phyloP scores from a whole-genome alignment of 2,113 vertebrate genomes.

The Tiliqua scincoides region DNA sequence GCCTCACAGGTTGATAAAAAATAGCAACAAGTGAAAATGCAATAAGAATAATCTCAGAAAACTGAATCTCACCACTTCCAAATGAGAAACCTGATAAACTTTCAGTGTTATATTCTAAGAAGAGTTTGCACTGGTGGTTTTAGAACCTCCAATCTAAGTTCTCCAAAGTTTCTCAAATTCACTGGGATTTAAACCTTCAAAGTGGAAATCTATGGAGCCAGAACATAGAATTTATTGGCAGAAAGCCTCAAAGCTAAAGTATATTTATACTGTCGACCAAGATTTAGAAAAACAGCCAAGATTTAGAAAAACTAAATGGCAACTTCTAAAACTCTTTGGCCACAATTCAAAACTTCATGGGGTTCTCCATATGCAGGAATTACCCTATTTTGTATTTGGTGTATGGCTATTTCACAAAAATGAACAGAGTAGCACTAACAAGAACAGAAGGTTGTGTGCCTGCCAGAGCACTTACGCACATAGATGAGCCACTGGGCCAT shows the following conservation, averaged over 20 bases:
- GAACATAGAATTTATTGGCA: neutral
- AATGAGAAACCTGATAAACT: slow-evolving; percentile 33
- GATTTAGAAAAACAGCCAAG: neutral
- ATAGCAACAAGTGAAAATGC: slow-evolving; percentile 9
- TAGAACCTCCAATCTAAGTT: neutral
- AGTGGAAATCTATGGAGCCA: neutral
- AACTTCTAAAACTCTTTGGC: neutral
- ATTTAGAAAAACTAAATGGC: neutral
- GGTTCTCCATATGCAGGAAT: neutral
- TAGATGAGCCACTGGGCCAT: neutral
- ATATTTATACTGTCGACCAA: neutral
- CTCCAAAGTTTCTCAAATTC: neutral
- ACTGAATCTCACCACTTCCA: slow-evolving; percentile 38
- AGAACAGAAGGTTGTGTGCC: neutral
- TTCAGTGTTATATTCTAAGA: neutral
- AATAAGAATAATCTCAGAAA: neutral
- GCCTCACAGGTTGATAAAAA: neutral
- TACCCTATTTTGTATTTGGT: neutral
- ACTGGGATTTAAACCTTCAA: neutral
- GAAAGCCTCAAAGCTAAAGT: slow-evolving; percentile 2
- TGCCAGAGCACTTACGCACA: neutral
- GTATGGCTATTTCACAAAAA: neutral
- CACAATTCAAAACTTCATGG: neutral
- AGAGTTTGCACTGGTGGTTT: neutral
- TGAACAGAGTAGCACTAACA: neutral